Evolutionary conservation across 1,140 invertebrate species (phyloP), one percentile per base, ranked within the genome.

Genomic region (Sitophilus oryzae): DNA sequence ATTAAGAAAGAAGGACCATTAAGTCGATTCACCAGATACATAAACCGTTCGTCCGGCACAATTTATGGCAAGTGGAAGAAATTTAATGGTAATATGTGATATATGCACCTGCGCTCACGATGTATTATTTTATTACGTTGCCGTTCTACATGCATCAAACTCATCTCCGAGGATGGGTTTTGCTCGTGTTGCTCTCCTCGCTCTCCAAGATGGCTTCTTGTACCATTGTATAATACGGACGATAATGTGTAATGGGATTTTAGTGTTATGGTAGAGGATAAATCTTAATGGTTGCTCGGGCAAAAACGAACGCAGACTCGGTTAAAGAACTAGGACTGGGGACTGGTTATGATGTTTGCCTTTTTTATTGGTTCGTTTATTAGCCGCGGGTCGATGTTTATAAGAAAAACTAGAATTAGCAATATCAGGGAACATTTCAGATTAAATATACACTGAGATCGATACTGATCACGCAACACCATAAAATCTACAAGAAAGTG

Each of bases 31-130:
- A 62, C 55, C 58, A 58, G 61, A 57, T 59, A 59, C 52, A 62
- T 59, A 58, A 59, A 59, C 60, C 40, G 44, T 57, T 35, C 35
- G 35, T n/a, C 14, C 30, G 15, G 16, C n/a, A 40, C 15, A 52
- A 62, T 62, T 62, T 62, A 62, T 62, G 22, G 55, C 57, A 59
- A 58, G 51, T 57, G 42, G 57, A 37, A 57, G 58, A 51, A 59
- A 62, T 59, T 60, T 56, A 62, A 62, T 62, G 58, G 54, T 60
- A 59, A 57, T 62, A 58, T 55, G 61, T 62, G 61, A 62, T 57
- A 59, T 62, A 62, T 60, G 54, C 58, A 62, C 54, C 58, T 58
- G 51, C 46, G 15, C 30, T 57, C 59, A 57, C 38, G 45, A 53
- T 50, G 43, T 52, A 51, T 61, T 57, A 50, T 57, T 57, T 49